Conservation (phyloP, 2,113 vertebrate genomes). For the Monarcha castaneiventris region DNA sequence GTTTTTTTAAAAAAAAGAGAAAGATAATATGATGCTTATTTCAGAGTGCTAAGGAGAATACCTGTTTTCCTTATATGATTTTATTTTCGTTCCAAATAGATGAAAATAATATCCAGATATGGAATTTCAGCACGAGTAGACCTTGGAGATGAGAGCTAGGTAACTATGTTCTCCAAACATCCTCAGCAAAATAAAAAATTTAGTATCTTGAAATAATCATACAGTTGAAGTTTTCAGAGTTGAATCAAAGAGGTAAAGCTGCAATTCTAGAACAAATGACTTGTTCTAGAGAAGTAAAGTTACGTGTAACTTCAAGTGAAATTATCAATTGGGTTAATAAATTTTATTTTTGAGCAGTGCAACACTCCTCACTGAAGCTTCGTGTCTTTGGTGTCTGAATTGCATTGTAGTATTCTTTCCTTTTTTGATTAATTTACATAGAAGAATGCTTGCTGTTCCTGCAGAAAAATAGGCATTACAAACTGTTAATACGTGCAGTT, state of each 20-base stretch:
- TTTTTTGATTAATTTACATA: not conserved
- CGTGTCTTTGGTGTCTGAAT: not conserved
- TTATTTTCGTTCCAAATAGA: not conserved
- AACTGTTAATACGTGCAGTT: not conserved
- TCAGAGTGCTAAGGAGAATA: not conserved
- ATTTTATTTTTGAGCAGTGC: not conserved
- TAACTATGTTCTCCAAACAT: not conserved
- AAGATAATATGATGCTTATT: not conserved
- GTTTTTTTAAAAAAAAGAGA: not conserved
- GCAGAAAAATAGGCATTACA: not conserved
- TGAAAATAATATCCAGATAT: not conserved
- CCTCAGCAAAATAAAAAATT: not conserved
- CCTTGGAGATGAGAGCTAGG: not conserved
- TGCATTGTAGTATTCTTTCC: not conserved
- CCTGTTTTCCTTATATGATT: not conserved
- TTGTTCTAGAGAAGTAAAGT: not conserved
- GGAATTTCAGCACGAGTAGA: not conserved
- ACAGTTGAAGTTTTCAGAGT: not conserved
- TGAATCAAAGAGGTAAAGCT: not conserved
- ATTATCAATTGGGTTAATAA: not conserved
- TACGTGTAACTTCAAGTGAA: not conserved
- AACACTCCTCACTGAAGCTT: not conserved
- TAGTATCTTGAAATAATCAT: not conserved
- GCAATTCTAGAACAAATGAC: not conserved
- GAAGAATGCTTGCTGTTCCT: not conserved